Evolutionary conservation across 1,140 invertebrate genomes (phyloP).

Genomic region (Dendroctonus ponderosae): DNA sequence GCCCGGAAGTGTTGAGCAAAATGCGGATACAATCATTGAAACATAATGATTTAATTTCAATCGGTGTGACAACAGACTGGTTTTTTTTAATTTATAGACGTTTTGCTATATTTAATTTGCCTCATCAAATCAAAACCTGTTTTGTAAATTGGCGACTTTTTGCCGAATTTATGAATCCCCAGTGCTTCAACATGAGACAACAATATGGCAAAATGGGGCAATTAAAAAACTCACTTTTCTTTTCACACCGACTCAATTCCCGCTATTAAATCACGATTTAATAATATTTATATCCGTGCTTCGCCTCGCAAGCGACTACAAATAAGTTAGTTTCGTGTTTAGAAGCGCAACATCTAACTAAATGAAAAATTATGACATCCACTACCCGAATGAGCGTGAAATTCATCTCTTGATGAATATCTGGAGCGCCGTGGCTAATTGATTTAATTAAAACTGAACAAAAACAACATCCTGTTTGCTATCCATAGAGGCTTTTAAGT

Average conservation of each 20-base stretch:
- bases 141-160: too few species aligned
- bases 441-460: slow-evolving; percentile 20
- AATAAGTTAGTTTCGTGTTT: too few species aligned
- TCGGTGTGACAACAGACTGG: background rate
- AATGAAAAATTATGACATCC: background rate
- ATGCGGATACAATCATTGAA: too few species aligned
- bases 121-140: too few species aligned
- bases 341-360: background rate
- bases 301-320: too few species aligned
- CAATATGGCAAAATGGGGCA: too few species aligned
- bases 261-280: background rate
- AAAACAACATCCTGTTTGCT: slow-evolving; percentile 11
- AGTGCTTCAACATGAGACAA: too few species aligned
- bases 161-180: too few species aligned
- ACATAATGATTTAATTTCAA: background rate
- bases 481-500: slow-evolving; percentile 16
- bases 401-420: background rate
- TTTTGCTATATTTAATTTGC: too few species aligned
- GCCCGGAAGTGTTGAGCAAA: too few species aligned
- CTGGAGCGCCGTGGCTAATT: slow-evolving; percentile 4
- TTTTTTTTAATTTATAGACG: background rate
- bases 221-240: background rate
- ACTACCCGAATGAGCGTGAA: background rate
- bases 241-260: background rate
- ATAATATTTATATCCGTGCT: too few species aligned